Evolutionary conservation across 1,140 invertebrate species (phyloP).

Genomic region (Mercenaria mercenaria): DNA sequence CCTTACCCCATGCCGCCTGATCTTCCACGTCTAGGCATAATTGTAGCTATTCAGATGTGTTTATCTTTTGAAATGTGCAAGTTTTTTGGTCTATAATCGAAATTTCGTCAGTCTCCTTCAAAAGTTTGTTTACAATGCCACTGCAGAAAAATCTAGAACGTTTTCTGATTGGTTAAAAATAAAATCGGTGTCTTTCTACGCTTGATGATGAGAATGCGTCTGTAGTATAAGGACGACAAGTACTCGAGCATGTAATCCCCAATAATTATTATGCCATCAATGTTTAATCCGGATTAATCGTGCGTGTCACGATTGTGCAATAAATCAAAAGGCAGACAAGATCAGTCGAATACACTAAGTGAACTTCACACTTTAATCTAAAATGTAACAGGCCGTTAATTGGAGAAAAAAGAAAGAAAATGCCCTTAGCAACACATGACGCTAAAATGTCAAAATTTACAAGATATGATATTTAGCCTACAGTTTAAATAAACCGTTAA

Average conservation of each 20-base stretch:
- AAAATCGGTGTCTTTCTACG: neutral
- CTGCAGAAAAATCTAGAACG: neutral
- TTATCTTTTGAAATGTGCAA: too few relatives aligned
- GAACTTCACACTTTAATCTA: neutral
- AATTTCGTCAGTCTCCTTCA: too few relatives aligned
- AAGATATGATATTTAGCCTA: too few relatives aligned
- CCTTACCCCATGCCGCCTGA: conserved; percentile 17
- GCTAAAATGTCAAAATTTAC: neutral
- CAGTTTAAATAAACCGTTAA: too few relatives aligned
- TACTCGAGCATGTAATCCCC: neutral
- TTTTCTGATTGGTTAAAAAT: conserved; percentile 17
- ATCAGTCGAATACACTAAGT: neutral
- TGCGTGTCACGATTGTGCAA: neutral
- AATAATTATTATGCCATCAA: neutral
- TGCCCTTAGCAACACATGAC: conserved; percentile 10
- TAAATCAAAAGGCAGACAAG: neutral
- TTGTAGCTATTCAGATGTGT: too few relatives aligned
- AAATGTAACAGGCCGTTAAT: neutral
- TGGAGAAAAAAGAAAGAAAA: neutral
- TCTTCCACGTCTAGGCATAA: conserved; percentile 62
- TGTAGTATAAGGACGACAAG: neutral
- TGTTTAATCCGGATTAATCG: conserved; percentile 28
- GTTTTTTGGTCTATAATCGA: too few relatives aligned
- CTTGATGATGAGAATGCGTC: neutral
- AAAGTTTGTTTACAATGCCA: too few relatives aligned